These are phyloP conservation scores for Penaeus monodon DNA, from an alignment of 2,888 invertebrate genomes.

Conservation along the genomic window DNA sequence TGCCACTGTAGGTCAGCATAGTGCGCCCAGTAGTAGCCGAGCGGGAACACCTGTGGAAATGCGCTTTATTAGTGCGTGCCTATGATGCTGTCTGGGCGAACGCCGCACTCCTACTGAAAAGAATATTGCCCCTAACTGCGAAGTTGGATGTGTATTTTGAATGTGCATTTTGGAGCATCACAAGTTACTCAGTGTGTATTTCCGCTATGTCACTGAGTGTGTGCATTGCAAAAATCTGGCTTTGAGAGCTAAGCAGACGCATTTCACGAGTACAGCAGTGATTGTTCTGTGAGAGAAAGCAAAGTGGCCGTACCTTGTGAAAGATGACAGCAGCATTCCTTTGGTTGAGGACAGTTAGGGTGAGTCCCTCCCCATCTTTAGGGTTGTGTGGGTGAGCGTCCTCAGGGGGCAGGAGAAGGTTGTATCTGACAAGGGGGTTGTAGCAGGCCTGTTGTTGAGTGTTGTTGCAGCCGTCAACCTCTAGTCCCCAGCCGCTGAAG, in stretches of 20 bases:
- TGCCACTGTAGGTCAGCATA: slow-evolving; percentile 51
- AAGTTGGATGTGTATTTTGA: too few relatives aligned
- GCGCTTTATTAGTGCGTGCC: too few relatives aligned
- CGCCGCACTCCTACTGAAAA: background rate
- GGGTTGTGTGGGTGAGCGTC: background rate
- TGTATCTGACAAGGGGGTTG: background rate
- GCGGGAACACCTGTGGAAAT: slow-evolving; percentile 46
- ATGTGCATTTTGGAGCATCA: too few relatives aligned
- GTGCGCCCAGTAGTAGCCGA: slow-evolving; percentile 40
- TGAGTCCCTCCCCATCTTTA: slow-evolving; percentile 19
- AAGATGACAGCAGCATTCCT: slow-evolving; percentile 16
- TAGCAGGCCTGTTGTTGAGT: background rate
- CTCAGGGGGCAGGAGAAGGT: background rate
- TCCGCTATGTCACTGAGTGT: too few relatives aligned
- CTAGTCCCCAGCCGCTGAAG: slow-evolving; percentile 21
- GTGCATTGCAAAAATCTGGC: too few relatives aligned
- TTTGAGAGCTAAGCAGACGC: background rate
- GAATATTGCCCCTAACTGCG: background rate
- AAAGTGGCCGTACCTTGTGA: slow-evolving; percentile 23
- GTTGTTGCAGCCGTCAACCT: background rate
- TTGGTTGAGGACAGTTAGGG: slow-evolving; percentile 40
- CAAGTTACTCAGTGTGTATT: too few relatives aligned
- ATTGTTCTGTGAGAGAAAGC: background rate
- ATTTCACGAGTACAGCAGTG: background rate
- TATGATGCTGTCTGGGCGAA: background rate